Percentiles rank a stretch among this genome's conserved stretches.
Evolutionary conservation across 2,888 invertebrate species (phyloP).

Genomic region (Melinaea marsaeus): DNA sequence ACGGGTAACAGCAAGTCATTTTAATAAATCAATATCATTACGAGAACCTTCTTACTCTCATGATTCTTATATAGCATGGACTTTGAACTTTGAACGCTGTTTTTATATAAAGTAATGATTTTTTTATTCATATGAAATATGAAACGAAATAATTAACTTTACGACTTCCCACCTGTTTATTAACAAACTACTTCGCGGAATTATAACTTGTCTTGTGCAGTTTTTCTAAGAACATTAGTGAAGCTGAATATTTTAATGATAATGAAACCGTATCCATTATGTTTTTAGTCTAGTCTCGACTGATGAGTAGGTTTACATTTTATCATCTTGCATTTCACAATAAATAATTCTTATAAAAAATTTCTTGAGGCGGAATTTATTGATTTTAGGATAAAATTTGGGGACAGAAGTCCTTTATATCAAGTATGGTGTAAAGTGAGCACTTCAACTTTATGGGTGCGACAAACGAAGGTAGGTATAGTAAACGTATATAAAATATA

Average conservation of each 20-base stretch:
- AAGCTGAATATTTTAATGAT: too few relatives aligned
- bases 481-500: too few relatives aligned
- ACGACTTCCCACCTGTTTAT: background rate
- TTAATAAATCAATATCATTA: too few relatives aligned
- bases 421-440: constrained; percentile 5
- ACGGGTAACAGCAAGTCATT: too few relatives aligned
- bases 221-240: background rate
- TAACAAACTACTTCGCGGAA: constrained; percentile 2
- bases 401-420: background rate
- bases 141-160: background rate
- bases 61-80: background rate
- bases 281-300: too few relatives aligned
- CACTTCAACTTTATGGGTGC: background rate
- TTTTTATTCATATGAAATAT: background rate
- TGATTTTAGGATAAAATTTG: constrained; percentile 3
- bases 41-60: too few relatives aligned
- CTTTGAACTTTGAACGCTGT: background rate
- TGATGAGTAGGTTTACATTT: too few relatives aligned
- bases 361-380: background rate
- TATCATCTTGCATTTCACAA: too few relatives aligned
- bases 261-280: too few relatives aligned
- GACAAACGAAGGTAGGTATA: background rate
- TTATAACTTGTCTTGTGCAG: background rate
- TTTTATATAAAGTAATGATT: background rate
- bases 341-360: too few relatives aligned